phyloP scores from a whole-genome alignment of 2,113 vertebrate species.

The Anolis sagrei region DNA sequence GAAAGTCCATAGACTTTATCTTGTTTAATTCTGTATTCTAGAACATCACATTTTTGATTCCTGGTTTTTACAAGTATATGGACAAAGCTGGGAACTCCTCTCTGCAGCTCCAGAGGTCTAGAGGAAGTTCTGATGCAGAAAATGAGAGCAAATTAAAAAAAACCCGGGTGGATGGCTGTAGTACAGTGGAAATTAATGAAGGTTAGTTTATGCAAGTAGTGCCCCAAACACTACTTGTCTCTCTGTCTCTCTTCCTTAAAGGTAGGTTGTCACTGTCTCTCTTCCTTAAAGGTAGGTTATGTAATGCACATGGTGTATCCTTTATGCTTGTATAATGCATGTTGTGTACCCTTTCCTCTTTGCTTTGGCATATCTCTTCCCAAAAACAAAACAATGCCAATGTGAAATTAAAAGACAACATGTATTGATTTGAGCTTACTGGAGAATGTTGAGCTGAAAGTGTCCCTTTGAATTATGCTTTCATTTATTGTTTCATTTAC shows the following conservation, averaged over 20 bases:
- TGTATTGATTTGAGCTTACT: not conserved
- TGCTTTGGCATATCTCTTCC: not conserved
- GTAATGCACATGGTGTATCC: too few relatives aligned
- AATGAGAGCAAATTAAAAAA: slow-evolving; percentile 12
- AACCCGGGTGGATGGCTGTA: slow-evolving; percentile 12
- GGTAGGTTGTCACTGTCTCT: too few relatives aligned
- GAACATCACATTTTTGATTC: slow-evolving; percentile 91
- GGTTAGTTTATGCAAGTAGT: slow-evolving; percentile 48
- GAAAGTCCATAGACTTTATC: not conserved
- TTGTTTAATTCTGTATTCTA: slow-evolving; percentile 54
- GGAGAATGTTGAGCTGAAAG: not conserved
- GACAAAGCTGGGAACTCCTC: slow-evolving; percentile 53
- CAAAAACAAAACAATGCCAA: not conserved
- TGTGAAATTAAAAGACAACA: not conserved
- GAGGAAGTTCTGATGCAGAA: slow-evolving; percentile 29
- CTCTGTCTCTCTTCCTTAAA: too few relatives aligned
- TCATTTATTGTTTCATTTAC: not conserved
- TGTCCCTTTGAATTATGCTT: not conserved
- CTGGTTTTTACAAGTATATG: slow-evolving; percentile 88
- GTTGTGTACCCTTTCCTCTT: not conserved
- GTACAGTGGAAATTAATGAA: slow-evolving; percentile 21
- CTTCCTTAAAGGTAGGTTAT: too few relatives aligned
- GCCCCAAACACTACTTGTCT: too few relatives aligned
- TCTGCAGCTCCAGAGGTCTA: slow-evolving; percentile 44
- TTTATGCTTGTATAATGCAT: too few relatives aligned